A percentile compares a stretch with the other conserved stretches of the same genome.
These are phyloP conservation scores for Mionectes macconnelli DNA, from an alignment of 2,113 vertebrate species.

Conservation along the genomic window DNA sequence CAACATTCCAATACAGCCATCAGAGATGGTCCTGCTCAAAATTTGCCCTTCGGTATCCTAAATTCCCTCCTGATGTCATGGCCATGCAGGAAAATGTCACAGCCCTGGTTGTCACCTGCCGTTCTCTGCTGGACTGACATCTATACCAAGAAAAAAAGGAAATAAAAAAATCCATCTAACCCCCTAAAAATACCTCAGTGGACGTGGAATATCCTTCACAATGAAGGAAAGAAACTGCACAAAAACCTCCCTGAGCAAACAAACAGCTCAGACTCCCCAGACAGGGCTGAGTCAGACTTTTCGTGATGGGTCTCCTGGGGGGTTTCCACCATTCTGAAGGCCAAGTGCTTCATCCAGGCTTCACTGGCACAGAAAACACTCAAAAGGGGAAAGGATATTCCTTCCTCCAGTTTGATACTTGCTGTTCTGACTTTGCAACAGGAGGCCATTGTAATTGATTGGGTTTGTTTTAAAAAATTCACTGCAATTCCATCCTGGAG, in stretches of 20 bases:
- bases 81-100: too few species aligned
- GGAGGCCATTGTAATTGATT: fast-evolving
- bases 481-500: background rate
- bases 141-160: too few species aligned
- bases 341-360: background rate
- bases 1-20: fast-evolving
- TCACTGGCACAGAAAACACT: background rate
- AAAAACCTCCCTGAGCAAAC: background rate
- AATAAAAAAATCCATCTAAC: background rate
- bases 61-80: fast-evolving
- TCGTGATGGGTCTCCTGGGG: fast-evolving
- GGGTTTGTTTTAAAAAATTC: background rate
- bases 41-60: background rate
- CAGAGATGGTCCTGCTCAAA: background rate
- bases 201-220: background rate
- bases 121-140: background rate
- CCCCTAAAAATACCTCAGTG: background rate
- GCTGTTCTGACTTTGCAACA: background rate
- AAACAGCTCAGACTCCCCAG: background rate
- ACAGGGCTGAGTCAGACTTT: background rate
- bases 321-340: background rate
- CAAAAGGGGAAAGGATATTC: background rate
- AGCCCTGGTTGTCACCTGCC: background rate
- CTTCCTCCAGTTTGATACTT: too few species aligned
- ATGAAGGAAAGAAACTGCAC: background rate